A percentile compares a stretch with the other conserved stretches of the same genome.
phyloP scores from a whole-genome alignment of 2,113 vertebrate species.

The Eubucco bourcierii region DNA sequence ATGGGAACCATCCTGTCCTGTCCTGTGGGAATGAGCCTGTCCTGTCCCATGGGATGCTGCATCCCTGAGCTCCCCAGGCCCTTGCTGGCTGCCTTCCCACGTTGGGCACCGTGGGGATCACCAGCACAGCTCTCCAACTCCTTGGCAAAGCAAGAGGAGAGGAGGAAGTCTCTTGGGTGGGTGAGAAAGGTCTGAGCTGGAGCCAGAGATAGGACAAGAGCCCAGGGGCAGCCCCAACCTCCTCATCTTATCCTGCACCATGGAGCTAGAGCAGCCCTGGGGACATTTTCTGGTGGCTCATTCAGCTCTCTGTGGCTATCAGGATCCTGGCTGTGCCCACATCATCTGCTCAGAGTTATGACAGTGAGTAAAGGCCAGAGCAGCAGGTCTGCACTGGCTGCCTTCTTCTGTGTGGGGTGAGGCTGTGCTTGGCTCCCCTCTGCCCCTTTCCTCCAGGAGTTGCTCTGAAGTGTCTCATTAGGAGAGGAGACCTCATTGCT shows the following conservation, averaged over 20 bases:
- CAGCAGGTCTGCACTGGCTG: accelerated
- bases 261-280: background rate
- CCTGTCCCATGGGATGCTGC: background rate
- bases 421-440: accelerated
- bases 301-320: accelerated
- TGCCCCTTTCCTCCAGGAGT: accelerated
- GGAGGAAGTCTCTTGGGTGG: accelerated
- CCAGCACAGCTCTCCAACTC: background rate
- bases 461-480: background rate
- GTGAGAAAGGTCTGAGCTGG: background rate
- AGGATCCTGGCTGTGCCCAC: accelerated
- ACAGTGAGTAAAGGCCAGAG: accelerated
- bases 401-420: accelerated
- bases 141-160: background rate
- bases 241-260: accelerated
- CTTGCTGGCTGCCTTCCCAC: background rate
- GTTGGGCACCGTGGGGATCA: accelerated
- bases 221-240: background rate
- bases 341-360: accelerated
- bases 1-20: background rate
- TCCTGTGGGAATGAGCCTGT: no score
- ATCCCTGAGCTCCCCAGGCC: background rate
- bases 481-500: no score
- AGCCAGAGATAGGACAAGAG: background rate
- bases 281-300: background rate